Evolutionary conservation across 2,888 invertebrate genomes (phyloP), one percentile per base, ranked within the genome.

Genomic region (Xanthorhoe designata): DNA sequence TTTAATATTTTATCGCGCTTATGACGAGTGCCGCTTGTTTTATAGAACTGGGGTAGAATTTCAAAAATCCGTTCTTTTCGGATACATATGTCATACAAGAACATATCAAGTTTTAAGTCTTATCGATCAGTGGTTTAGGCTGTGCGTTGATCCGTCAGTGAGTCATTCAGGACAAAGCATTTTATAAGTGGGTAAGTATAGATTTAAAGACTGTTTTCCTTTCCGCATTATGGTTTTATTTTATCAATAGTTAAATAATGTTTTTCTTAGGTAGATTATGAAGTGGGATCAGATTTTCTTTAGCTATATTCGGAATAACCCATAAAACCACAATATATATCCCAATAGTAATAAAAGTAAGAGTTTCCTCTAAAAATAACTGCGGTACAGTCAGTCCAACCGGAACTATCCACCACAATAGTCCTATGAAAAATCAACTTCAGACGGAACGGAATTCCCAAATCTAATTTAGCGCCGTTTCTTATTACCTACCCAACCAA

Each of bases 361-460:
- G 82, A 84, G 87, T 87, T 87, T 80, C 80, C 79, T 19, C 35
- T 51, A 19, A 29, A 61, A 61, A 66, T 61, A 66, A 52, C 50
- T 54, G 53, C 35, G 50, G 58, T 10, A 17, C 54, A 45, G 81
- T 75, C 76, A 77, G 80, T 79, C 77, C 76, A 76, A 74, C 76
- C 77, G 81, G 83, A 85, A 86, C 80, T 82, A 81, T n/a, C 35
- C 18, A 51, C 81, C n/a, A n/a, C n/a, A n/a, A n/a, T n/a, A 79
- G 78, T 75, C 79, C 80, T 84, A 86, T 88, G 88, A 88, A 89
- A 83, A 87, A 87, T 89, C 88, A 86, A 80, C 74, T 76, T 73
- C 78, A 72, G 78, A 65, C 73, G 72, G 71, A 75, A 73, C 55
- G 52, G 24, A 64, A 69, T 67, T 47, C 64, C 62, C 69, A 69